Percentiles rank a stretch among this genome's conserved stretches.
Evolutionary conservation across 2,888 invertebrate genomes (phyloP).

Genomic region (Philereme vetulata): DNA sequence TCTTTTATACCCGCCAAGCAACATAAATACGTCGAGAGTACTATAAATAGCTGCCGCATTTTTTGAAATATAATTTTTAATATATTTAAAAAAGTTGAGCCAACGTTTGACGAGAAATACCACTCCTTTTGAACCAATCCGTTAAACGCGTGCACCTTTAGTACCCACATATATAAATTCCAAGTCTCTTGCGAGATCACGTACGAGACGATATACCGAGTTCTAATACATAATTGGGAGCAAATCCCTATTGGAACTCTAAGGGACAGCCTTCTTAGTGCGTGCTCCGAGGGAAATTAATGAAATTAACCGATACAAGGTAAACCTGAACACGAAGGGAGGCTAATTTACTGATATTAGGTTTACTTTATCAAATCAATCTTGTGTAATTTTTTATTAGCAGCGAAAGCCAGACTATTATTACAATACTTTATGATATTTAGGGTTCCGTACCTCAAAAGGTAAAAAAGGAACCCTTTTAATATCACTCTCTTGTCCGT

Average conservation of each 20-base stretch:
- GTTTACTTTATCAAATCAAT: conserved; percentile 32
- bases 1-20: too few species aligned
- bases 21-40: too few species aligned
- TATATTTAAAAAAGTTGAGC: too few species aligned
- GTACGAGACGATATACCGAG: conserved; percentile 67
- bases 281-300: conserved; percentile 77
- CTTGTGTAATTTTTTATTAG: conserved; percentile 5
- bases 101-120: background rate
- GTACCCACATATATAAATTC: conserved; percentile 40
- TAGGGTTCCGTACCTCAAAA: too few species aligned
- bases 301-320: conserved; percentile 75
- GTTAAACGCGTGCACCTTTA: conserved; percentile 18
- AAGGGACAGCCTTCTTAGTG: conserved; percentile 73
- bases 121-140: conserved; percentile 11
- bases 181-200: conserved; percentile 61
- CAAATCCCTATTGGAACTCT: conserved; percentile 74
- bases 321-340: conserved; percentile 55
- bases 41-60: too few species aligned
- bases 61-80: too few species aligned
- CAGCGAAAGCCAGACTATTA: background rate
- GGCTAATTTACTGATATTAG: conserved; percentile 43
- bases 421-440: too few species aligned
- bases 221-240: conserved; percentile 80
- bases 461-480: too few species aligned
- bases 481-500: too few species aligned